phyloP scores from a whole-genome alignment of 2,797 vertebrate species.

The Sylvia borin region DNA sequence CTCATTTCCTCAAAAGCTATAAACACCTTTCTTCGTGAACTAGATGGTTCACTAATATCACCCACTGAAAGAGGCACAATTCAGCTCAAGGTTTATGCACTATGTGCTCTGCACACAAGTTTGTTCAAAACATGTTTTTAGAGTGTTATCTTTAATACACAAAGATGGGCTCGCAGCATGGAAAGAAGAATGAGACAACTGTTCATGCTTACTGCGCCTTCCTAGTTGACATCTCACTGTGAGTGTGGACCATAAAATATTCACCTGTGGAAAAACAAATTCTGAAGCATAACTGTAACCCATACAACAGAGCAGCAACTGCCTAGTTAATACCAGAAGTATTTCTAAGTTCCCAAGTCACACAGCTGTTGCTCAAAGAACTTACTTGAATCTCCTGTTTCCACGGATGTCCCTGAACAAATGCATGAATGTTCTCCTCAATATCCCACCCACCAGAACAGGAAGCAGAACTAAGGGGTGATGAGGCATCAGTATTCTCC shows the following conservation, averaged over 20 bases:
- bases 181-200: neutral
- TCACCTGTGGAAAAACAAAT: neutral
- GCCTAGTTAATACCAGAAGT: neutral
- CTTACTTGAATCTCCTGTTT: neutral
- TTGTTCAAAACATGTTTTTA: neutral
- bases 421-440: neutral
- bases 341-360: neutral
- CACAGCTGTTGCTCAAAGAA: neutral
- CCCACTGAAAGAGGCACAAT: neutral
- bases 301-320: neutral
- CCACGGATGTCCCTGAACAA: neutral
- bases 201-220: neutral
- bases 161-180: neutral
- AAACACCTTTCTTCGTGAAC: neutral
- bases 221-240: neutral
- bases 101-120: neutral
- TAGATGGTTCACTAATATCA: neutral
- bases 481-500: neutral
- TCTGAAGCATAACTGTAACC: neutral
- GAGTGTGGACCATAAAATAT: neutral
- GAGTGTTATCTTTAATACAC: neutral
- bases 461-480: neutral
- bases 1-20: neutral
- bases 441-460: accelerated
- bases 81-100: neutral